phyloP scores from a whole-genome alignment of 1,140 invertebrate genomes.

The Dendrolimus punctatus region DNA sequence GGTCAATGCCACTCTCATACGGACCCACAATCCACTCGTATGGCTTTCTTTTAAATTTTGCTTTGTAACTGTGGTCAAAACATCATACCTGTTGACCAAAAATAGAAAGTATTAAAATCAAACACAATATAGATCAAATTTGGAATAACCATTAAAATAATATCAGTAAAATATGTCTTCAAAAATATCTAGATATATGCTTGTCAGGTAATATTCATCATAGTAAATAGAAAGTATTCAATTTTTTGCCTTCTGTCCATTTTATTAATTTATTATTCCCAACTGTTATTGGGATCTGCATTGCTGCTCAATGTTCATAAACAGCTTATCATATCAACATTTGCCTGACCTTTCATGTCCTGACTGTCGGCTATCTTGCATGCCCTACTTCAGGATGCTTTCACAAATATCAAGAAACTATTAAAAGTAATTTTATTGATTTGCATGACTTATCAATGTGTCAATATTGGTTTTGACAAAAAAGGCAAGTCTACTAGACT shows the following conservation, averaged over 20 bases:
- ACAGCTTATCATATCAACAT: no score
- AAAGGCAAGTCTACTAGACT: no score
- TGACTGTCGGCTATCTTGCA: no score
- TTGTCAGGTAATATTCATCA: conserved; percentile 51
- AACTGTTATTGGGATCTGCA: no score
- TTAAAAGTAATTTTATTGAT: not conserved
- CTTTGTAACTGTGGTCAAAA: not conserved
- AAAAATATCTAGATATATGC: conserved; percentile 54
- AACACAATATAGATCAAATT: no score
- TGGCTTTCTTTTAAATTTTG: not conserved
- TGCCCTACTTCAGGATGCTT: not conserved
- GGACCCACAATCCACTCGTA: no score
- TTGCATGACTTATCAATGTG: not conserved
- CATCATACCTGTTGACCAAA: not conserved
- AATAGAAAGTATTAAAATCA: conserved; percentile 1
- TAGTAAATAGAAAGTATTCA: conserved; percentile 10
- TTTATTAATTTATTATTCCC: no score
- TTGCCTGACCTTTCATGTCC: no score
- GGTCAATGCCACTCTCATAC: no score
- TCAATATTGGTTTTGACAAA: not conserved
- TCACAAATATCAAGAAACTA: not conserved
- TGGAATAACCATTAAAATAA: no score
- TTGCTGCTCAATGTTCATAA: no score
- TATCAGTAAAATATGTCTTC: conserved; percentile 14
- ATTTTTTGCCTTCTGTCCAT: no score